These are phyloP conservation scores for Vollenhovia emeryi DNA, from an alignment of 1,140 invertebrate genomes.

Conservation along the genomic window DNA sequence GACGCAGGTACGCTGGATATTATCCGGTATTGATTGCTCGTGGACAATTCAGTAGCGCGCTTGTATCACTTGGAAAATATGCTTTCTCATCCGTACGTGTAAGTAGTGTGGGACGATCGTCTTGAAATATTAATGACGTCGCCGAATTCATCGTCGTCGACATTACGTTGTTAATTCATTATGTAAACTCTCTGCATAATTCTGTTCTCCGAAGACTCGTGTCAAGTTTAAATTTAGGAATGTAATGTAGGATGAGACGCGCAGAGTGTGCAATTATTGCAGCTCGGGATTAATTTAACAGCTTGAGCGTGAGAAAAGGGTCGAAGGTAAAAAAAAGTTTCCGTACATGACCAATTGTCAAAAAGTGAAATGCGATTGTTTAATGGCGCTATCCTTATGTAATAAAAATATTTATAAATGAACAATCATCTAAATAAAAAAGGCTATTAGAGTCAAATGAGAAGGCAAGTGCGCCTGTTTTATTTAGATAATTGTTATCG, in stretches of 20 bases:
- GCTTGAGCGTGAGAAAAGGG: background rate
- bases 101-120: background rate
- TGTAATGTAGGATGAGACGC: background rate
- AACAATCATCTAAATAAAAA: too few species aligned
- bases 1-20: background rate
- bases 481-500: too few species aligned
- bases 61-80: background rate
- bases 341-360: background rate
- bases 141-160: background rate
- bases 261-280: background rate
- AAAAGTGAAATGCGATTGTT: background rate
- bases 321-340: background rate
- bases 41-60: background rate
- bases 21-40: background rate
- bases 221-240: constrained; percentile 9
- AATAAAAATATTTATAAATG: background rate
- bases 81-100: background rate
- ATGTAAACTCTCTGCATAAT: constrained; percentile 31
- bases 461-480: too few species aligned
- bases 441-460: too few species aligned
- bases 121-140: constrained; percentile 32
- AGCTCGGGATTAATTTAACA: constrained; percentile 7
- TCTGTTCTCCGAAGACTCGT: background rate
- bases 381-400: background rate
- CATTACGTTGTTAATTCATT: constrained; percentile 27